Base-by-base conservation (phyloP, 1,140 invertebrate species). In the Physella acuta region DNA sequence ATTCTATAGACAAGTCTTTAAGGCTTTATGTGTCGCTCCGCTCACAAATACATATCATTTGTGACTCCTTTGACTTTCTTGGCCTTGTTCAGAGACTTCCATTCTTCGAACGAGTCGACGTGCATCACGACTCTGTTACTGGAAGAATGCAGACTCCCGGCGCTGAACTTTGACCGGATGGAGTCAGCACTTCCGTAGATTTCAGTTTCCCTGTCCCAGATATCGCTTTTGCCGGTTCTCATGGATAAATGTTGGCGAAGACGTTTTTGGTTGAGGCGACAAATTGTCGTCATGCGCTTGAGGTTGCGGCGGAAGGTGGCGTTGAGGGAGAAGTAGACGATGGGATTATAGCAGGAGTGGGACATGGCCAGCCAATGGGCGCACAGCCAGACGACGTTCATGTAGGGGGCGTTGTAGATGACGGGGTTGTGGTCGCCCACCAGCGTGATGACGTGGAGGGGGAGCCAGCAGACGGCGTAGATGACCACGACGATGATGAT, bases 291-390 rank as follows among this genome's bases (percentile, higher is more conserved):
- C 30, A 82, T 61, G 51, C 63, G 73, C 53, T 74, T 73, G 73
- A 88, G 87, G 24, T 86, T 87, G 30, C 78, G 75, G 5, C 92
- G 87, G 80, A 93, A 95, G 34, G 90, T 87, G 0, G 89, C 88
- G 83, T 95, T 95, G 92, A 95, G 93, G 88, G 93, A 94, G 82
- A 92, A 94, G 83, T 95, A 95, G 75, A 97, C 95, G 67, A 96
- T 89, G 0, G 94, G 94, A 85, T 96, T 97, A 88, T 94, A 96
- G 84, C 92, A 94, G 65, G 91, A 89, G 81, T 95, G 93, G 14
- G 92, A 93, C 93, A 95, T 95, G 39, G 94, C 92, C 67, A 95
- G 85, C 90, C 92, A 94, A 81, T 95, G 92, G 70, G 71, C 69
- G 17, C 63, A 68, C 26, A 79, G 78, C 78, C 79, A 83, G 2